Evolutionary conservation across 2,888 invertebrate genomes (phyloP), one percentile per base, ranked within the genome.

Genomic region (Liodrosophila aerea): DNA sequence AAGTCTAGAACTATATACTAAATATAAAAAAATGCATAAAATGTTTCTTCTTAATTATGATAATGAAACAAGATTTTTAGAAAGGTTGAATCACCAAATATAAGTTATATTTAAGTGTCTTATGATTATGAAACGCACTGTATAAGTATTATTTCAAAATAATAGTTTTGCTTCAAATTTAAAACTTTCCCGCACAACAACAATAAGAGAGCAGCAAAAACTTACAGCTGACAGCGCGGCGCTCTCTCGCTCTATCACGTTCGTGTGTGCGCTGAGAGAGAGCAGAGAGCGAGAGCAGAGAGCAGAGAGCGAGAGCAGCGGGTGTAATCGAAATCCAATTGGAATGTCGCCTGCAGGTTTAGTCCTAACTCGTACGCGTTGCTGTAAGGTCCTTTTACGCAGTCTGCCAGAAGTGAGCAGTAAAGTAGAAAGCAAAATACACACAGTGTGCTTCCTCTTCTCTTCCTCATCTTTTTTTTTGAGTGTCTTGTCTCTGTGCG

Each of bases 341-440:
- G 57, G 40, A 43, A 47, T 64, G 40, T 70, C 49, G 64, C 53
- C 43, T 60, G 58, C 33, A 50, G 57, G 49, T 68, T 76, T 68
- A 85, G 84, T 85, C 76, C 86, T 81, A 68, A 65, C 68, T 85
- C 68, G 76, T 57, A 81, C 82, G 84, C 77, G 76, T 65, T 74
- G 54, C 68, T 64, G 72, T 65, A 74, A 77, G 76, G 87, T 87
- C 72, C 70, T 75, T 59, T 30, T 11, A 12, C 61, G 43, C 51
- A 44, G 61, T 15, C 51, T 60, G 54, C 64, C 27, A 41, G 56
- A 61, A 64, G 73, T 83, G 73, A 63, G 83, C 62, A 64, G 60
- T n/a, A n/a, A n/a, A n/a, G n/a, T n/a, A 47, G 16, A 41, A 31
- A 15, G 12, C 15, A 33, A 45, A 12, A 31, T 46, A 46, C 43